phyloP scores from a whole-genome alignment of 2,888 invertebrate species.

The Spisula solida region DNA sequence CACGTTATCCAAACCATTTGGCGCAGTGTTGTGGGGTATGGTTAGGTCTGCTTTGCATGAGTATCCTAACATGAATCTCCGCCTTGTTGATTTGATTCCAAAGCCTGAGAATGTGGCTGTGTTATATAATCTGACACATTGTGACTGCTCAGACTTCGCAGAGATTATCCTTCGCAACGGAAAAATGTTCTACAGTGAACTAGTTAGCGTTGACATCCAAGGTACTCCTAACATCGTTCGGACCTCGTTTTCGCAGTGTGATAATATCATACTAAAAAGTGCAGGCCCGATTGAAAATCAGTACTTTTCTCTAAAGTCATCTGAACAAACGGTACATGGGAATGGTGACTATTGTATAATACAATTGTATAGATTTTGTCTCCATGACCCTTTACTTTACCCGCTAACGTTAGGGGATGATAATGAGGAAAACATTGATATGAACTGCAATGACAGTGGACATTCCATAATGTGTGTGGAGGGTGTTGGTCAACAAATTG shows the following conservation, averaged over 20 bases:
- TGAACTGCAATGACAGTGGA: neutral
- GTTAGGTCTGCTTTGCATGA: constrained; percentile 54
- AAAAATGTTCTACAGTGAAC: constrained; percentile 9
- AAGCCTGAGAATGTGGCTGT: neutral
- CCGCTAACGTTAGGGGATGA: neutral
- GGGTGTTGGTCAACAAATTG: neutral
- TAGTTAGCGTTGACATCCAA: neutral
- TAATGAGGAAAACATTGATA: neutral
- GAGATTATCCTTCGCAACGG: neutral
- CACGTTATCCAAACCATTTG: constrained; percentile 30
- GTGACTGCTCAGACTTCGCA: neutral
- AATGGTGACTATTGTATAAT: neutral
- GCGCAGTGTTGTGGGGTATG: constrained; percentile 71
- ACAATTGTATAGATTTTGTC: neutral
- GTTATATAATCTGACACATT: neutral
- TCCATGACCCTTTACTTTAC: neutral
- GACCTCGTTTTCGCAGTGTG: neutral
- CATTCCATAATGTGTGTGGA: neutral
- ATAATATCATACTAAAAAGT: neutral
- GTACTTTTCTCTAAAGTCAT: neutral
- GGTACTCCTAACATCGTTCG: neutral
- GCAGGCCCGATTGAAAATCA: neutral
- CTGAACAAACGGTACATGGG: neutral
- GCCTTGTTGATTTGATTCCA: constrained; percentile 42
- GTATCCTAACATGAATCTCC: constrained; percentile 10